Percentiles rank a stretch among this genome's conserved stretches.
These are phyloP conservation scores for Lycophotia porphyrea DNA, from an alignment of 2,888 invertebrate species.

Conservation along the genomic window DNA sequence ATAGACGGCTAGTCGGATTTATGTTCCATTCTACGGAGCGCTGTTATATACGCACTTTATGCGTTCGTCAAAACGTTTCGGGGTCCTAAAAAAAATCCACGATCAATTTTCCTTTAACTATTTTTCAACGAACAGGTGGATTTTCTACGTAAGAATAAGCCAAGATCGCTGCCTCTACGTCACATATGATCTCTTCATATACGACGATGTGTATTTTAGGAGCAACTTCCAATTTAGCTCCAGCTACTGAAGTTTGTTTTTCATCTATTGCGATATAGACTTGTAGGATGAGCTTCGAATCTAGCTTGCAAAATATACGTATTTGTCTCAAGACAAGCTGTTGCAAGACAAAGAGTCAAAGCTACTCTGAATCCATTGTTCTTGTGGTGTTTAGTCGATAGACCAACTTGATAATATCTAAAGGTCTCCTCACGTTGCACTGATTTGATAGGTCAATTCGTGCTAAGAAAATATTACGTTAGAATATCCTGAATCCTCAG, in stretches of 20 bases:
- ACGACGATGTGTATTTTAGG: slow-evolving; percentile 48
- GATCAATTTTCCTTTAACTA: slow-evolving; percentile 13
- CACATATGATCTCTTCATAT: slow-evolving; percentile 28
- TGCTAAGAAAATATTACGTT: slow-evolving; percentile 43
- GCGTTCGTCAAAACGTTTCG: slow-evolving; percentile 49
- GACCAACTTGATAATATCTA: slow-evolving; percentile 16
- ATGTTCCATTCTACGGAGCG: slow-evolving; percentile 57
- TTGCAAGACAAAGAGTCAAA: slow-evolving; percentile 35
- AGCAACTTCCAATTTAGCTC: slow-evolving; percentile 58
- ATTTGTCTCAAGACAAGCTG: slow-evolving; percentile 33
- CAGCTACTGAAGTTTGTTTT: slow-evolving; percentile 57
- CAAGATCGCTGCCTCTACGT: not conserved
- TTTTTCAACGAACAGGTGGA: slow-evolving; percentile 16
- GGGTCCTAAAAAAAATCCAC: not conserved
- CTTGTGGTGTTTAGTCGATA: slow-evolving; percentile 13
- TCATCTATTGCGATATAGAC: slow-evolving; percentile 50
- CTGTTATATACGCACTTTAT: slow-evolving; percentile 63
- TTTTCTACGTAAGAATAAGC: slow-evolving; percentile 15
- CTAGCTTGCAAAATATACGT: slow-evolving; percentile 41
- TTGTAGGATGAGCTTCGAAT: slow-evolving; percentile 49
- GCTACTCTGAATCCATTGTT: slow-evolving; percentile 26
- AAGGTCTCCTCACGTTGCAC: slow-evolving; percentile 1
- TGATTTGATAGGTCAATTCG: slow-evolving; percentile 31
- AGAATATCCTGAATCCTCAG: slow-evolving; percentile 37
- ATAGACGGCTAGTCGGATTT: slow-evolving; percentile 65